Conservation (phyloP, 2,797 vertebrate genomes). For the Hylomyscus alleni region DNA sequence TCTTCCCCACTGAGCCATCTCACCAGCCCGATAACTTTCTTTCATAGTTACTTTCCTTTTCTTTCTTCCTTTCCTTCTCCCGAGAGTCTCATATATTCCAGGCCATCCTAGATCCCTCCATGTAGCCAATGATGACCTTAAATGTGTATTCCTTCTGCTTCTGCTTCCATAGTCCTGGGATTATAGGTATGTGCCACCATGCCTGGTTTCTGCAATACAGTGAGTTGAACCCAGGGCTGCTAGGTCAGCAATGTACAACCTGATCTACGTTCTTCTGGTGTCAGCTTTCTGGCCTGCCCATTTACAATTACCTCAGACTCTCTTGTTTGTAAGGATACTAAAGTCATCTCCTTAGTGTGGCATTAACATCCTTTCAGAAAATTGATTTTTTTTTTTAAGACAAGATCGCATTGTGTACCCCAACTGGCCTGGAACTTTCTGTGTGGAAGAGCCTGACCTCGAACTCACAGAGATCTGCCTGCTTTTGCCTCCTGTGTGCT, state of each 20-base stretch:
- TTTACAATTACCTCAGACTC: background rate
- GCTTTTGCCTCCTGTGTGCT: background rate
- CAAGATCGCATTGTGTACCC: background rate
- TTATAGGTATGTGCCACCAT: background rate
- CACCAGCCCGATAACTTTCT: no score
- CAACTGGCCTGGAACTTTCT: background rate
- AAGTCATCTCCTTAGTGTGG: background rate
- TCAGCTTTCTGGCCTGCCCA: background rate
- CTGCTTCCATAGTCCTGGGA: background rate
- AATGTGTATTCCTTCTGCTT: background rate
- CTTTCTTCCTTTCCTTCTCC: background rate
- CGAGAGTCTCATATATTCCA: background rate
- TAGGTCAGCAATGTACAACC: background rate
- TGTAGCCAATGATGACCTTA: background rate
- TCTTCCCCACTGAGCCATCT: no score
- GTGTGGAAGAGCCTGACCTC: background rate
- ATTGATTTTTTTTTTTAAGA: background rate
- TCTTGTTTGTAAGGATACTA: background rate
- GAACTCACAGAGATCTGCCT: background rate
- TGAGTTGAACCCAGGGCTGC: background rate
- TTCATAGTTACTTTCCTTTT: background rate
- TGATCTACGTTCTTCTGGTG: background rate
- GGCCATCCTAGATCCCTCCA: background rate
- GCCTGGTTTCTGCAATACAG: background rate
- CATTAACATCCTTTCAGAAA: background rate